phyloP scores from a whole-genome alignment of 1,140 invertebrate genomes.

The Yoshiicerus persimilis region DNA sequence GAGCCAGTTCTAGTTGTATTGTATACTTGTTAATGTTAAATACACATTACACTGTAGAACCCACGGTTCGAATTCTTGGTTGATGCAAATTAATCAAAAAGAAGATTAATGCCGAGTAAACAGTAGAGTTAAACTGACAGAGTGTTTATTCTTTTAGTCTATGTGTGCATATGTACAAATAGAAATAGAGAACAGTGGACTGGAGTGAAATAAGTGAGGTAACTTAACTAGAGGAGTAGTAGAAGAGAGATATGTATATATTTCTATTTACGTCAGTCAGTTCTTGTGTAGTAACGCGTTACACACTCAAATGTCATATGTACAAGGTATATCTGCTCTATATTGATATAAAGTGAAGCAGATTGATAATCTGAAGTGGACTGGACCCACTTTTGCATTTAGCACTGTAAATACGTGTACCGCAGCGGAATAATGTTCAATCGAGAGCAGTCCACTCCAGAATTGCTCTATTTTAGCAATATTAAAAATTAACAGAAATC shows the following conservation, averaged over 20 bases:
- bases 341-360: background rate
- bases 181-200: too few species aligned
- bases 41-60: background rate
- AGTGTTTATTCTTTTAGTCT: background rate
- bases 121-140: too few species aligned
- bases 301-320: background rate
- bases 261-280: background rate
- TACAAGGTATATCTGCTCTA: background rate
- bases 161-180: too few species aligned
- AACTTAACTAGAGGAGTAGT: too few species aligned
- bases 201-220: too few species aligned
- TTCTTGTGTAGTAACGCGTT: background rate
- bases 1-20: too few species aligned
- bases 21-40: too few species aligned
- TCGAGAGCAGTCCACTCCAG: background rate
- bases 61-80: background rate
- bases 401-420: too few species aligned
- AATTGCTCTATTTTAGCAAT: background rate
- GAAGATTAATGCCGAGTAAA: background rate
- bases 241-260: background rate
- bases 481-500: constrained; percentile 1
- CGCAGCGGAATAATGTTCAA: too few species aligned
- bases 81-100: background rate
- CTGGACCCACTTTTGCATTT: background rate
- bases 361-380: background rate